Conservation (phyloP, 2,113 vertebrate genomes). For the Theropithecus gelada region DNA sequence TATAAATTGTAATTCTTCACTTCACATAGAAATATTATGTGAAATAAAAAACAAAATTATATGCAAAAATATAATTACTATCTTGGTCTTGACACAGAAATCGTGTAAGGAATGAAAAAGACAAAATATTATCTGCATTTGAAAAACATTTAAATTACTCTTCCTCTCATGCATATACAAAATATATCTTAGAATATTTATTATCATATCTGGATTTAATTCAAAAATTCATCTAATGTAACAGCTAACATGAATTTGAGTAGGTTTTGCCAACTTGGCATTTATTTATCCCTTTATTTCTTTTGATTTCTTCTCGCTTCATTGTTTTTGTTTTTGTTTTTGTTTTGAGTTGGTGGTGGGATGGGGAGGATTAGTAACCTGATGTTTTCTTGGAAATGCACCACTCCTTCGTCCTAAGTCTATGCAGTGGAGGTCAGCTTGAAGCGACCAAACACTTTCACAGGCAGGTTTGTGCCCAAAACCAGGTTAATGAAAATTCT, state of each 20-base stretch:
- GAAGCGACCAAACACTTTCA: neutral
- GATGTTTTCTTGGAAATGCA: neutral
- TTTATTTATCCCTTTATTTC: neutral
- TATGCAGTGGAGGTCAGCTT: neutral
- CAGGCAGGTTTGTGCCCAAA: neutral
- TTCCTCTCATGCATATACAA: neutral
- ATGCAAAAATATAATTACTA: neutral
- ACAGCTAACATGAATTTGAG: neutral
- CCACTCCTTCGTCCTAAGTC: neutral
- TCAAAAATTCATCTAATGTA: neutral
- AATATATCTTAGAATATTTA: neutral
- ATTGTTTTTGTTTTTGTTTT: neutral
- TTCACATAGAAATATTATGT: neutral
- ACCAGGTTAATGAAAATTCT: neutral
- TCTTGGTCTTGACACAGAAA: neutral
- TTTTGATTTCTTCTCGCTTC: too few species aligned
- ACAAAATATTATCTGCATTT: neutral
- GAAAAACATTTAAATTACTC: neutral
- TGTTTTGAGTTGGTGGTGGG: neutral
- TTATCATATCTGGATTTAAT: neutral
- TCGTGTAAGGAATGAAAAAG: neutral
- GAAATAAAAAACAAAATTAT: neutral
- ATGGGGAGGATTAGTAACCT: neutral
- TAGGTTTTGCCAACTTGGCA: neutral
- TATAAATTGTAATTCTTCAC: neutral